These are phyloP conservation scores for Nomada ferruginata DNA, from an alignment of 2,888 invertebrate species.

Conservation along the genomic window DNA sequence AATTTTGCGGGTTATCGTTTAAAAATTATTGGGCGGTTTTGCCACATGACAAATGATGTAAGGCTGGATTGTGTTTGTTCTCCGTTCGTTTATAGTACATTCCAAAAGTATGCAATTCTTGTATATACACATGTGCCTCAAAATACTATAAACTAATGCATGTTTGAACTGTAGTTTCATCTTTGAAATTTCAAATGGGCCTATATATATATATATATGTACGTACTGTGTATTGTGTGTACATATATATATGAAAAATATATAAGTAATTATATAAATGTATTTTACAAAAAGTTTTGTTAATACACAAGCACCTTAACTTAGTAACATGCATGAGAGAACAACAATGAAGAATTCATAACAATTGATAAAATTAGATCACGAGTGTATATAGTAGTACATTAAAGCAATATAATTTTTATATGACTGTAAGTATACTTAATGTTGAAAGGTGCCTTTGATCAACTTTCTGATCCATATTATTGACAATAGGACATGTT, in stretches of 20 bases:
- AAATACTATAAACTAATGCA: not conserved
- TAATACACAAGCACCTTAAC: constrained; percentile 69
- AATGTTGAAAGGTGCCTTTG: constrained; percentile 81
- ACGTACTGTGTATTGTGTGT: constrained; percentile 66
- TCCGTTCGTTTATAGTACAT: constrained; percentile 40
- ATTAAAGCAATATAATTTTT: constrained; percentile 81
- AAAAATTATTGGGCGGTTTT: not conserved
- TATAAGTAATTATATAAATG: constrained; percentile 60
- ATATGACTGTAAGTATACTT: constrained; percentile 79
- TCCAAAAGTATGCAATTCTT: constrained; percentile 49
- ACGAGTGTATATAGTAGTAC: constrained; percentile 82
- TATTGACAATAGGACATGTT: constrained; percentile 50
- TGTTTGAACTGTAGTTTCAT: constrained; percentile 63
- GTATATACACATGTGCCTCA: not conserved
- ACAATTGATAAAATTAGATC: constrained; percentile 72
- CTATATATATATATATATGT: constrained; percentile 29
- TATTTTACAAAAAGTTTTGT: constrained; percentile 75
- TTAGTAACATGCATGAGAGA: constrained; percentile 61
- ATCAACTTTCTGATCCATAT: constrained; percentile 68
- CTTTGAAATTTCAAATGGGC: constrained; percentile 35
- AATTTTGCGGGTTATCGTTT: not conserved
- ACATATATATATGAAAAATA: constrained; percentile 8
- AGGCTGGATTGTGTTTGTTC: not conserved
- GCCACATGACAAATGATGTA: not conserved
- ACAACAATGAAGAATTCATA: constrained; percentile 60